phyloP scores from a whole-genome alignment of 1,140 invertebrate genomes.

The Orius insidiosus region DNA sequence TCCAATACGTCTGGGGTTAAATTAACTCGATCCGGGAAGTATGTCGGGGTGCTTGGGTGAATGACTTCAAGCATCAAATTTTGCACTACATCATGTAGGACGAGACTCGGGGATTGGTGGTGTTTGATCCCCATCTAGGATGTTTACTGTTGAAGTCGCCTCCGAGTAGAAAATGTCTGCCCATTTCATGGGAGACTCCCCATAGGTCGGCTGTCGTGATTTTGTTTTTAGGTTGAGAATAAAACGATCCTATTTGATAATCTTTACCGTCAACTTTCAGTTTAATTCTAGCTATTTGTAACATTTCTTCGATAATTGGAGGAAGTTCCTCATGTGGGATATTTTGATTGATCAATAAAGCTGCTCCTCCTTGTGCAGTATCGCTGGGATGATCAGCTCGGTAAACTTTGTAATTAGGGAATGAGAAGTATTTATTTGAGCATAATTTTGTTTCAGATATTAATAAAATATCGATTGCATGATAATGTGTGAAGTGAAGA shows the following conservation, averaged over 20 bases:
- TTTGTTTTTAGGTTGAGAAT: background rate
- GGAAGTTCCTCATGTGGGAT: too few relatives aligned
- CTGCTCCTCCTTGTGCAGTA: too few relatives aligned
- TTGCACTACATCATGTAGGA: slow-evolving; percentile 1
- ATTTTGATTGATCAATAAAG: too few relatives aligned
- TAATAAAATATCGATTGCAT: slow-evolving; percentile 3
- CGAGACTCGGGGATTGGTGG: background rate
- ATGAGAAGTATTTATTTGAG: background rate
- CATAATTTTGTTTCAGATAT: slow-evolving; percentile 3
- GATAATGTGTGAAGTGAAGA: background rate
- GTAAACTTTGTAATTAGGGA: too few relatives aligned
- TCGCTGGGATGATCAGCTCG: too few relatives aligned
- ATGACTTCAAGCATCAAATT: slow-evolving; percentile 3
- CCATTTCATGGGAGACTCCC: too few relatives aligned
- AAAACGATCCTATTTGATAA: background rate
- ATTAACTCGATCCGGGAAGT: too few relatives aligned
- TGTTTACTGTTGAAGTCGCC: too few relatives aligned
- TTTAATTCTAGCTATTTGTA: slow-evolving; percentile 2
- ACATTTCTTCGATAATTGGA: background rate
- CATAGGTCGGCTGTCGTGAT: background rate
- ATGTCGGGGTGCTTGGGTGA: too few relatives aligned
- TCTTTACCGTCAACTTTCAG: background rate
- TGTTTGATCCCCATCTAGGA: too few relatives aligned
- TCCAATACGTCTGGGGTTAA: too few relatives aligned
- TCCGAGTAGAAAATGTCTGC: slow-evolving; percentile 5